phyloP scores from a whole-genome alignment of 2,113 vertebrate species.

The Macquaria ambigua region DNA sequence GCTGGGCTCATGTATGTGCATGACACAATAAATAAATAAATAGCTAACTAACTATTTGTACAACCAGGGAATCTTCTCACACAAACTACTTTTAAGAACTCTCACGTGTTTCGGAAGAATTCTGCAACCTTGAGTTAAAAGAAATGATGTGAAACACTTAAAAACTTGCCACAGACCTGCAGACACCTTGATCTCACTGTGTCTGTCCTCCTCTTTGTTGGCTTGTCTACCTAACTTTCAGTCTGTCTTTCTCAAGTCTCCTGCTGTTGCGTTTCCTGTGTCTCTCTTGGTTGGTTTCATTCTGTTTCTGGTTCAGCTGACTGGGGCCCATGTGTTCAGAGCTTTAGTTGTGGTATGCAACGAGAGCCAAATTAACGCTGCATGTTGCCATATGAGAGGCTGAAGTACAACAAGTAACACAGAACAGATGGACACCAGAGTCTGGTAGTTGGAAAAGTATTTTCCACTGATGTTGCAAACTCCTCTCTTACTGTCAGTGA shows the following conservation, averaged over 20 bases:
- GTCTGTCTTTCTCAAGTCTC: constrained; percentile 31
- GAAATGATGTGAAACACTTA: background rate
- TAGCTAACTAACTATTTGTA: background rate
- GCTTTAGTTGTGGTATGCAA: constrained; percentile 73
- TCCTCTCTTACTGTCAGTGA: constrained; percentile 50
- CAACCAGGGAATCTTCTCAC: background rate
- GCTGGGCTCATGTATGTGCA: background rate
- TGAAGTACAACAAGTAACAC: constrained; percentile 74
- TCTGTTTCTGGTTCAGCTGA: constrained; percentile 65
- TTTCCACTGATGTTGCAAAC: constrained; percentile 79
- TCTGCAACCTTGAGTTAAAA: background rate
- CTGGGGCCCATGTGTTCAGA: constrained; percentile 69
- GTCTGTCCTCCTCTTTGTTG: constrained; percentile 26
- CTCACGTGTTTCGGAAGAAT: background rate
- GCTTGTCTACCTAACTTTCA: constrained; percentile 4
- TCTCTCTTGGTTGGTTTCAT: constrained; percentile 55
- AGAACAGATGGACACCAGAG: constrained; percentile 81
- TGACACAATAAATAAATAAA: background rate
- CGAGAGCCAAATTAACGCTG: constrained; percentile 76
- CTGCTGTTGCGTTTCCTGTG: constrained; percentile 45
- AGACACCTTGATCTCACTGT: background rate
- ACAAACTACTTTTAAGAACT: too few relatives aligned
- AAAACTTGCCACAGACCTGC: background rate
- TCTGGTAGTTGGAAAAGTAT: constrained; percentile 75
- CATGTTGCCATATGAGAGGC: constrained; percentile 76